Evolutionary conservation across 2,888 invertebrate genomes (phyloP), one percentile per base, ranked within the genome.

Genomic region (Pherbina coryleti): DNA sequence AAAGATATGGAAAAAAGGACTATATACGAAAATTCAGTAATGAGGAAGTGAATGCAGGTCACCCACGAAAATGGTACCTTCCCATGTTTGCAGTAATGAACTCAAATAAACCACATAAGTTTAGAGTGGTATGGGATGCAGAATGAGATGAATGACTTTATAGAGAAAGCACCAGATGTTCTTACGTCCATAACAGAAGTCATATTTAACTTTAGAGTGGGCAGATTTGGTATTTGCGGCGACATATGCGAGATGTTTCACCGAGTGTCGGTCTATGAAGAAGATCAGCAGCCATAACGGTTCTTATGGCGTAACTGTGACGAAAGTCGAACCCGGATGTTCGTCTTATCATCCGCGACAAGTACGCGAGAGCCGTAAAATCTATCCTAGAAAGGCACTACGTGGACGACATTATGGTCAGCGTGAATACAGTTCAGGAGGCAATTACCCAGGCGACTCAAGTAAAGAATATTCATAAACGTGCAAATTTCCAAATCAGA

Each of bases 191-290:
- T 89, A 25, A 79, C 83, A 1, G 87, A 87, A 2, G 85, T 89
- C 0, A 74, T 89, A 57, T 82, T 87, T 76, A 84, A 86, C 1
- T 90, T 89, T 77, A 77, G 89, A 60, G 84, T 86, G 79, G 79
- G 84, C 3, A 82, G 81, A 81, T n/a, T n/a, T n/a, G n/a, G n/a
- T n/a, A n/a, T n/a, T n/a, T n/a, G n/a, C n/a, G n/a, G n/a, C n/a
- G n/a, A n/a, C n/a, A n/a, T n/a, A n/a, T n/a, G n/a, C n/a, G n/a
- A n/a, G n/a, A 85, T 85, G 84, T 86, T 84, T 51, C 80, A 84
- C 17, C 74, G 84, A 11, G 75, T 85, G 11, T 78, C 78, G 28
- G 83, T 88, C 9, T 66, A 79, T 4, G 7, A 79, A n/a, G 81
- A 83, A 62, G 86, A 87, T 75, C 82, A 84, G 76, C 77, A 85